Percentiles rank a stretch among this genome's conserved stretches.
Evolutionary conservation across 2,888 invertebrate genomes (phyloP).

Genomic region (Doris montereyensis): DNA sequence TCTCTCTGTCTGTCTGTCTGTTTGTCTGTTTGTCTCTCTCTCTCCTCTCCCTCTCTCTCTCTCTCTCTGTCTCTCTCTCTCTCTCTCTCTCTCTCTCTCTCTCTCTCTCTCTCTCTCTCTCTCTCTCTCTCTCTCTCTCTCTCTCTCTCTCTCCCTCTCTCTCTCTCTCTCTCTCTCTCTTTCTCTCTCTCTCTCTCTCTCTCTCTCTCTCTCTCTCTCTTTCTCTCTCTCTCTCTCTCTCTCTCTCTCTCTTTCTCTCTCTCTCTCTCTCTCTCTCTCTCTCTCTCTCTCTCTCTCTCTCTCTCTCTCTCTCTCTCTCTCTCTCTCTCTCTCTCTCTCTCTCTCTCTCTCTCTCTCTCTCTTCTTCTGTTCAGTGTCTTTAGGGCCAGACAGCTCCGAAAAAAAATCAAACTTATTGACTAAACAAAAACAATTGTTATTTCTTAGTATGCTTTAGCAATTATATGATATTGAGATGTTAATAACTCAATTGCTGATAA

Average conservation of each 20-base stretch:
- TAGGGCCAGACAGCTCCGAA: background rate
- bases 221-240: conserved; percentile 19
- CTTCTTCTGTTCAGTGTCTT: no score
- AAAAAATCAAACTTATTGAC: no score
- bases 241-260: background rate
- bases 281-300: background rate
- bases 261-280: background rate
- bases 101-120: conserved; percentile 24
- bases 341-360: no score
- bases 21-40: no score
- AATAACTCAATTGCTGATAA: no score
- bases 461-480: no score
- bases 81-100: conserved; percentile 14
- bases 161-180: conserved; percentile 2
- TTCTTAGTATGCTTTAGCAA: no score
- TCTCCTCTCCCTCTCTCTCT: conserved; percentile 12
- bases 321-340: background rate
- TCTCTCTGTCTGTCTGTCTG: background rate
- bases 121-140: conserved; percentile 9
- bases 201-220: background rate
- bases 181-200: conserved; percentile 5
- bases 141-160: conserved; percentile 26
- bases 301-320: background rate
- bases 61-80: background rate
- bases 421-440: no score